Conservation (phyloP, 2,797 vertebrate species). For the Eulemur albifrons region DNA sequence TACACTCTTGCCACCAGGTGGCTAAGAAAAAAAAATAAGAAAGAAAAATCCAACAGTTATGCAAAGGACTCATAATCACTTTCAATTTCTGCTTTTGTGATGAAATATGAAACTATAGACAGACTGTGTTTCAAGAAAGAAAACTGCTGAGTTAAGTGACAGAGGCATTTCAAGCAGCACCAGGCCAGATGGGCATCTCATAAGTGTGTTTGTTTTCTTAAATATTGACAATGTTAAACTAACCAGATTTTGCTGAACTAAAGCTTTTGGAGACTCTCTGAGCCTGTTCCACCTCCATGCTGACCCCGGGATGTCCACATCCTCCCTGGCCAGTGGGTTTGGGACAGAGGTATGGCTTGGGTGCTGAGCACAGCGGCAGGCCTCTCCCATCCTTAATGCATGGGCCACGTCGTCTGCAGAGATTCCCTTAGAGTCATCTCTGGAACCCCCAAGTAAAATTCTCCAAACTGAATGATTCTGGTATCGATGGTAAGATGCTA, state of each 20-base stretch:
- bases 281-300: background rate
- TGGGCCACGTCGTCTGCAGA: background rate
- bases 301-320: background rate
- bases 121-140: background rate
- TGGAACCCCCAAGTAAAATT: background rate
- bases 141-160: conserved; percentile 25
- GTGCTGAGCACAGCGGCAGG: background rate
- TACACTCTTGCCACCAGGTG: conserved; percentile 82
- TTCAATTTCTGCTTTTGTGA: conserved; percentile 44
- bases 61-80: background rate
- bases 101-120: accelerated
- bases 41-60: background rate
- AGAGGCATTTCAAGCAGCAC: background rate
- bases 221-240: conserved; percentile 15
- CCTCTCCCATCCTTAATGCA: background rate
- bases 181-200: background rate
- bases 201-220: conserved; percentile 10
- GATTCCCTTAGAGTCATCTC: background rate
- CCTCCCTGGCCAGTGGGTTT: background rate
- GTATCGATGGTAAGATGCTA: background rate
- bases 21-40: conserved; percentile 61
- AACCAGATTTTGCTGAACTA: conserved; percentile 19
- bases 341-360: background rate
- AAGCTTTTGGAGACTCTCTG: background rate
- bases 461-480: background rate